A percentile compares a stretch with the other conserved stretches of the same genome.
phyloP scores from a whole-genome alignment of 53 echinoderm and acorn worm species.

The Astropecten irregularis region DNA sequence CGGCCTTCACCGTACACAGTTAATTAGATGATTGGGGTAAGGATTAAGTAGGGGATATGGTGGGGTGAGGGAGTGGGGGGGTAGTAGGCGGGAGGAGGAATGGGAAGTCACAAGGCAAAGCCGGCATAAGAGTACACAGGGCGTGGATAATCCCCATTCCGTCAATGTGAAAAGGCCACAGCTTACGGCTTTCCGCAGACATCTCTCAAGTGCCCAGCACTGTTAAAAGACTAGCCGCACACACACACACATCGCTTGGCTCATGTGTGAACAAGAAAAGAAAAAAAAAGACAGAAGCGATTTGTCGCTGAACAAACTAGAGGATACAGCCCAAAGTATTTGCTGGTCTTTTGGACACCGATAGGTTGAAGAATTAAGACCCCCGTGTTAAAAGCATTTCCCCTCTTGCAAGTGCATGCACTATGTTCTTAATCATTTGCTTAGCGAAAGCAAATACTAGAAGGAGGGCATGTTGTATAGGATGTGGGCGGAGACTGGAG shows the following conservation, averaged over 20 bases:
- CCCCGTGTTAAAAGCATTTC: slow-evolving; percentile 10
- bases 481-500: too few relatives aligned
- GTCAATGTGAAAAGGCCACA: background rate
- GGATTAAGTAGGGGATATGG: background rate
- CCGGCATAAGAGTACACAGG: background rate
- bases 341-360: background rate
- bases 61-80: background rate
- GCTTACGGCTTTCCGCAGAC: slow-evolving; percentile 4
- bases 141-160: slow-evolving; percentile 25
- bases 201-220: slow-evolving; percentile 1
- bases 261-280: too few relatives aligned
- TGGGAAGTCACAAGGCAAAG: slow-evolving; percentile 2
- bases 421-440: background rate
- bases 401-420: too few relatives aligned
- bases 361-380: background rate
- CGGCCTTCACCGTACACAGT: too few relatives aligned
- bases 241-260: background rate
- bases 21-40: slow-evolving; percentile 23
- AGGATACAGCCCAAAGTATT: background rate
- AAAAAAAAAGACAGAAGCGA: too few relatives aligned
- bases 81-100: background rate
- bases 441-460: too few relatives aligned
- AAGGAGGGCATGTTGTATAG: too few relatives aligned
- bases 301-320: background rate
- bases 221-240: too few relatives aligned